phyloP scores from a whole-genome alignment of 1,140 invertebrate genomes.

The Zaprionus kolodkinae region DNA sequence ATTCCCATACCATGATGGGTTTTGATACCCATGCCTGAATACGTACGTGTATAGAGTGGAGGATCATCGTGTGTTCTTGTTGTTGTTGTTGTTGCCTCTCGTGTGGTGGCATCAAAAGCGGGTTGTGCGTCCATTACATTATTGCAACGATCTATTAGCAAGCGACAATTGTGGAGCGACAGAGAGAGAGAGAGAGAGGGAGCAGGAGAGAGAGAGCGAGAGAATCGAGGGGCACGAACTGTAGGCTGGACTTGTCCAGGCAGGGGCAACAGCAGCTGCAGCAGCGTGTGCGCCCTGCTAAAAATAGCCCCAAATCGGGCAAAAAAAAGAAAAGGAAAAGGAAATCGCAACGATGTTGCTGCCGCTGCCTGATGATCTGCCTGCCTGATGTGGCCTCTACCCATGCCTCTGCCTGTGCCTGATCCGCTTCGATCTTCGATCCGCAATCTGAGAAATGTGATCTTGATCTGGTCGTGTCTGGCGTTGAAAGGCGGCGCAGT shows the following conservation, averaged over 20 bases:
- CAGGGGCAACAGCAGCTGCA: slow-evolving; percentile 23
- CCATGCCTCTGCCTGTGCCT: neutral
- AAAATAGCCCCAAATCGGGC: slow-evolving; percentile 23
- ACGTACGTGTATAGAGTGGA: neutral
- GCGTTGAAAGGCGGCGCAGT: slow-evolving; percentile 36
- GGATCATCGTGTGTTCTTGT: neutral
- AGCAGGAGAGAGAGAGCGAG: neutral
- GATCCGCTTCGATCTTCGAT: slow-evolving; percentile 29
- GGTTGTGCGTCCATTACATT: slow-evolving; percentile 70
- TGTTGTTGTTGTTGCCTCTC: neutral
- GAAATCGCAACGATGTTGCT: neutral
- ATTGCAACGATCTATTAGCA: slow-evolving; percentile 76
- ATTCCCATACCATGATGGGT: slow-evolving; percentile 2
- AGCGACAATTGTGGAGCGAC: slow-evolving; percentile 48
- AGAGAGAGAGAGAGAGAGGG: neutral
- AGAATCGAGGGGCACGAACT: neutral
- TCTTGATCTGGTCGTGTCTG: slow-evolving; percentile 43
- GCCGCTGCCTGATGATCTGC: too few relatives aligned
- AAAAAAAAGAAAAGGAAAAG: neutral
- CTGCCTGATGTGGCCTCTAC: neutral
- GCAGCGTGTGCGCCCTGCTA: slow-evolving; percentile 13
- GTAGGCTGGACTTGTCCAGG: slow-evolving; percentile 32
- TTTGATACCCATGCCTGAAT: neutral
- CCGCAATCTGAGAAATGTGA: slow-evolving; percentile 46
- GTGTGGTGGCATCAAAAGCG: slow-evolving; percentile 18